Evolutionary conservation across 2,888 invertebrate genomes (phyloP).

Genomic region (Pardosa pseudoannulata): DNA sequence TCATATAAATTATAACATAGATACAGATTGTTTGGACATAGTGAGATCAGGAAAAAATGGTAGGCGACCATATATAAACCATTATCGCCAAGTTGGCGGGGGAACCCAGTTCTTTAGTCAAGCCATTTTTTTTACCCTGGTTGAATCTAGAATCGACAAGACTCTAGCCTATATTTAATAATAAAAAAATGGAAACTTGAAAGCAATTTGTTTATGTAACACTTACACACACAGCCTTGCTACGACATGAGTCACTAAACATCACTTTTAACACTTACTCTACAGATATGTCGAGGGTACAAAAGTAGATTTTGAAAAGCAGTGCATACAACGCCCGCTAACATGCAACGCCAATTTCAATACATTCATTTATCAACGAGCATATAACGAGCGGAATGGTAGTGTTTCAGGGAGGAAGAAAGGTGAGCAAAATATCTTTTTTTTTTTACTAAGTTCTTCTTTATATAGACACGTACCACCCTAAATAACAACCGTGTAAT

Average conservation of each 20-base stretch:
- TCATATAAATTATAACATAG: no score
- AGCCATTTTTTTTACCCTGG: neutral
- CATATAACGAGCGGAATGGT: conserved; percentile 24
- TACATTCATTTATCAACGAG: conserved; percentile 12
- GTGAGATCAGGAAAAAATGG: no score
- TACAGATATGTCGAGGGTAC: conserved; percentile 30
- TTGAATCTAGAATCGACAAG: neutral
- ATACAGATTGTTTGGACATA: no score
- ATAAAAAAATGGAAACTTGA: neutral
- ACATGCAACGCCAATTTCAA: conserved; percentile 10
- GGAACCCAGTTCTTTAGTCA: no score
- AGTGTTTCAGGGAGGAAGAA: neutral
- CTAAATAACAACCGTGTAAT: conserved; percentile 26
- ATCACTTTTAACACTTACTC: conserved; percentile 22
- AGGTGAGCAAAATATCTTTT: neutral
- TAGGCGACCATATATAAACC: no score
- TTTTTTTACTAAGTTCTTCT: neutral
- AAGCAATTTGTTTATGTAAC: neutral
- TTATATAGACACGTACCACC: conserved; percentile 4
- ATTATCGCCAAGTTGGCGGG: no score
- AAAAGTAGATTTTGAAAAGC: conserved; percentile 54
- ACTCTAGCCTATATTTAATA: neutral
- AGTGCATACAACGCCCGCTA: conserved; percentile 34
- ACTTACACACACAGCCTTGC: neutral
- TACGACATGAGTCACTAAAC: conserved; percentile 12